phyloP scores from a whole-genome alignment of 2,113 vertebrate species.

The Micronisus gabar region DNA sequence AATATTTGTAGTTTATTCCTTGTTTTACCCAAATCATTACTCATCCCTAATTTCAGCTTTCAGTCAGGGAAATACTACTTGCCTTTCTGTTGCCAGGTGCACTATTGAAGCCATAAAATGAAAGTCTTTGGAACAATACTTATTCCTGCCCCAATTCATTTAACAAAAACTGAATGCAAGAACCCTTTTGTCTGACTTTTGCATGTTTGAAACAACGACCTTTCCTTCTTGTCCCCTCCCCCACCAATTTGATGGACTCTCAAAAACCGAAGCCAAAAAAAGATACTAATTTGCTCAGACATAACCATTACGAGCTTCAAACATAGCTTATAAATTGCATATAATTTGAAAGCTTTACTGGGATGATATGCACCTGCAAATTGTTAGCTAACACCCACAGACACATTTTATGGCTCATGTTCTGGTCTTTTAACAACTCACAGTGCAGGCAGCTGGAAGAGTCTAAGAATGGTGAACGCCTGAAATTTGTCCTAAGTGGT shows the following conservation, averaged over 20 bases:
- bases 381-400: slow-evolving; percentile 71
- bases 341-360: slow-evolving; percentile 53
- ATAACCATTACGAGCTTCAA: slow-evolving; percentile 26
- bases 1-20: neutral
- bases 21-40: neutral
- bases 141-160: neutral
- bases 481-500: slow-evolving; percentile 68
- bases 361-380: slow-evolving; percentile 70
- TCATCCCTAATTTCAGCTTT: neutral
- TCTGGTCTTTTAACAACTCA: slow-evolving; percentile 38
- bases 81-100: neutral
- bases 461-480: slow-evolving; percentile 49
- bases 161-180: neutral
- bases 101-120: neutral
- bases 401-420: slow-evolving; percentile 64
- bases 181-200: neutral
- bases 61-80: neutral
- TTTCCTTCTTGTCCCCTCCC: neutral
- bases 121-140: neutral
- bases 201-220: neutral
- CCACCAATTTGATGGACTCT: neutral
- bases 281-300: slow-evolving; percentile 26
- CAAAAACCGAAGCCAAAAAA: neutral
- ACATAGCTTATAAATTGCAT: slow-evolving; percentile 46
- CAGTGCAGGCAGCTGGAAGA: slow-evolving; percentile 62